Evolutionary conservation across 2,888 invertebrate species (phyloP), one percentile per base, ranked within the genome.

Genomic region (Syritta pipiens): DNA sequence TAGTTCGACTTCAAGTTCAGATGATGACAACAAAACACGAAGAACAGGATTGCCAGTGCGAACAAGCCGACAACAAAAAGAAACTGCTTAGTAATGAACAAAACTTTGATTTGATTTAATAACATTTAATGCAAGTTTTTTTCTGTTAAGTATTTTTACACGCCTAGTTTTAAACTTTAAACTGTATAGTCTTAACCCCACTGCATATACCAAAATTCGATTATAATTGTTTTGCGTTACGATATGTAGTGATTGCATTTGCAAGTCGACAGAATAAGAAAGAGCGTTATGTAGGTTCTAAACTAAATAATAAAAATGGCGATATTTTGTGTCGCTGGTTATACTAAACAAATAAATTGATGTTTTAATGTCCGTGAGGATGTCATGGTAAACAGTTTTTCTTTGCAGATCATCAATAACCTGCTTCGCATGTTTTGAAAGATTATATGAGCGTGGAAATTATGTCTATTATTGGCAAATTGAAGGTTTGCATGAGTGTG

Each of bases 121-220:
- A n/a, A n/a, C n/a, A n/a, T n/a, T 26, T 40, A 30, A 63, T 51
- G 49, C 62, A 74, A 60, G 19, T 67, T 32, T 44, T 59, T 14
- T 67, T 44, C 40, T 65, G 37, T 77, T 77, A 77, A 77, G 76
- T 77, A 77, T 72, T 77, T 71, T 65, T 65, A 65, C 57, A 68
- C 32, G 17, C 42, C 28, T 71, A 77, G 72, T 65, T 77, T 40
- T 77, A 55, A 26, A 53, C 53, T 77, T 40, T 77, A 55, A 26
- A 53, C 53, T 60, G 22, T 53, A 42, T 60, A 60, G 40, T 12
- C 12, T 35, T 22, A 44, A 46, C 14, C 32, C 28, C 44, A 42
- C 49, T 62, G 14, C 55, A 37, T 28, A 49, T 42, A 62, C 53
- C 68, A 68, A 68, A 59, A 42, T 28, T 6, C 17, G 20, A 53